phyloP scores from a whole-genome alignment of 1,140 invertebrate genomes.

The Cydia fagiglandana region DNA sequence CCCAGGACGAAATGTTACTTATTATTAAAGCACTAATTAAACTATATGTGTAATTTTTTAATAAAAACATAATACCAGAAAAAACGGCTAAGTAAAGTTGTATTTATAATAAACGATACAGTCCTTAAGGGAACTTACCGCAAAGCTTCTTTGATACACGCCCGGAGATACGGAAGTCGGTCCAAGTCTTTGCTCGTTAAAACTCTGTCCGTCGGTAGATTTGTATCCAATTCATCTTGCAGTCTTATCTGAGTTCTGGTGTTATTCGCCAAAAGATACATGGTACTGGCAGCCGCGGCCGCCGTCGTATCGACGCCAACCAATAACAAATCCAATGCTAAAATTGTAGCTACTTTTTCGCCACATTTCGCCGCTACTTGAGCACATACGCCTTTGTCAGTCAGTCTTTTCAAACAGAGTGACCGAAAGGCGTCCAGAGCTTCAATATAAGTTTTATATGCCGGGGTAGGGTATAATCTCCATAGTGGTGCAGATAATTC shows the following conservation, averaged over 20 bases:
- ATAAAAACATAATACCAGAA: too few relatives aligned
- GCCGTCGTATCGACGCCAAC: slow-evolving; percentile 94
- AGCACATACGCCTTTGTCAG: slow-evolving; percentile 69
- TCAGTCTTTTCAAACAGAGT: slow-evolving; percentile 68
- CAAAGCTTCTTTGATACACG: slow-evolving; percentile 94
- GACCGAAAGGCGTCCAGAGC: slow-evolving; percentile 84
- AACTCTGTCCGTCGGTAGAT: slow-evolving; percentile 79
- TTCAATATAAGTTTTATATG: slow-evolving; percentile 86
- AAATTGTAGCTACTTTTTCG: slow-evolving; percentile 84
- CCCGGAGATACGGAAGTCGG: slow-evolving; percentile 88
- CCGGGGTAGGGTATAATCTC: slow-evolving; percentile 87
- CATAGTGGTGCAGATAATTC: slow-evolving; percentile 90
- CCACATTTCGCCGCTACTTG: slow-evolving; percentile 58
- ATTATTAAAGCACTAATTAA: too few relatives aligned
- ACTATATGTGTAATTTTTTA: too few relatives aligned
- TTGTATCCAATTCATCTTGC: slow-evolving; percentile 84
- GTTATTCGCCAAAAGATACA: slow-evolving; percentile 90
- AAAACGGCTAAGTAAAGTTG: too few relatives aligned
- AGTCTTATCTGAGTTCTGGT: slow-evolving; percentile 86
- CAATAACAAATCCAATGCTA: slow-evolving; percentile 90
- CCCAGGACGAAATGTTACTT: too few relatives aligned
- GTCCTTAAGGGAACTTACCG: slow-evolving; percentile 82
- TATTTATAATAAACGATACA: too few relatives aligned
- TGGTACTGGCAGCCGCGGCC: slow-evolving; percentile 86
- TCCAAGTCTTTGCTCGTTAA: slow-evolving; percentile 84